Evolutionary conservation across 2,888 invertebrate species (phyloP), one percentile per base, ranked within the genome.

Genomic region (Flexamia atlantica): DNA sequence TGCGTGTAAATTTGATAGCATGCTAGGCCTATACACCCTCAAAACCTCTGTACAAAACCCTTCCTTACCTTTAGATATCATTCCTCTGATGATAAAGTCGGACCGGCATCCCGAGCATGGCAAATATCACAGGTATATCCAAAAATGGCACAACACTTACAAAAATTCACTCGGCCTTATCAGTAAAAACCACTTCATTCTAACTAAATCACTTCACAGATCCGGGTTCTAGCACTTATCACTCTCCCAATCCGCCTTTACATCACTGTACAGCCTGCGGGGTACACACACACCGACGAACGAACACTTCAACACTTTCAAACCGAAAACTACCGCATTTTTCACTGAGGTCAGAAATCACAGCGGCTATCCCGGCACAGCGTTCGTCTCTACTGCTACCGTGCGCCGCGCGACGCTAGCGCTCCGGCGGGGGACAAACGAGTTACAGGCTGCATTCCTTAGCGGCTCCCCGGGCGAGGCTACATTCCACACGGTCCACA

Each of bases 401-500:
- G 84, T 84, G 72, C 84, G 72, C 74, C 84, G 76, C 46, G 60
- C 82, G 76, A 81, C 53, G 68, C 60, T 46, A 84, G 84, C 84
- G 84, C 84, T 84, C 46, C 30, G 64, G 60, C 46, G 84, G 84
- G 46, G 84, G 84, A 84, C 84, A 84, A 81, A 76, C 74, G 82
- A 76, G 74, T 28, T 46, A 70, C 25, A 64, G 60, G 32, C 82
- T 81, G 84, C 84, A 84, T 84, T 84, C 84, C 84, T 60, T 53
- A 72, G 64, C 81, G 74, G 76, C 40, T 53, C 82, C 64, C 50
- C 64, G 23, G 76, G 84, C 84, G 82, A 84, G 84, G 84, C 84
- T 84, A 84, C 84, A 84, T 84, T 84, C 84, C 81, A 74, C 82
- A 53, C 46, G 82, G 40, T 76, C 42, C 74, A n/a, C n/a, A n/a